Evolutionary conservation across 2,797 vertebrate genomes (phyloP).

Genomic region (Sitta carolinensis): DNA sequence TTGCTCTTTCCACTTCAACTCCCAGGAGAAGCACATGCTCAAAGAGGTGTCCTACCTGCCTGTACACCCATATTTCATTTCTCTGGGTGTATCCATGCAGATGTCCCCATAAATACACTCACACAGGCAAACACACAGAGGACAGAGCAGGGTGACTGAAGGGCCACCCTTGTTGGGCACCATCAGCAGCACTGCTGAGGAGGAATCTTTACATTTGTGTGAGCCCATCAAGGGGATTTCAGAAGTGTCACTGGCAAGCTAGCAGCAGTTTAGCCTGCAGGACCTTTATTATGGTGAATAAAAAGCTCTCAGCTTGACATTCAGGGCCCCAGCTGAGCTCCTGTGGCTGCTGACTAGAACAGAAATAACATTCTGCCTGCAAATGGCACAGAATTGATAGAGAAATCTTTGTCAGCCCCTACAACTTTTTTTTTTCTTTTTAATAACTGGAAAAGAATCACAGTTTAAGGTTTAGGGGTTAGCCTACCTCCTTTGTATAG

Average conservation of each 20-base stretch:
- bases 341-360: not conserved
- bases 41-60: not conserved
- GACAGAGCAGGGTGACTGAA: not conserved
- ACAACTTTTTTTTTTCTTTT: not conserved
- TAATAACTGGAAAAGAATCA: not conserved
- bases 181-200: not conserved
- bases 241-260: not conserved
- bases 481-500: not conserved
- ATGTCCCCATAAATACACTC: not conserved
- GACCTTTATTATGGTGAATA: not conserved
- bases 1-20: not conserved
- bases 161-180: not conserved
- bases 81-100: not conserved
- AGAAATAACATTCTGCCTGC: not conserved
- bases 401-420: not conserved
- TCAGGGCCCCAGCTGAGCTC: not conserved
- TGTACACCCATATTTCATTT: not conserved
- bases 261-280: not conserved
- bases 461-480: not conserved
- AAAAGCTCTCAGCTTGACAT: not conserved
- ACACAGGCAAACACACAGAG: not conserved
- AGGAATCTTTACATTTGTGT: not conserved
- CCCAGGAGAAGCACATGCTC: not conserved
- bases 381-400: not conserved
- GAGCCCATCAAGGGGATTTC: not conserved